These are phyloP conservation scores for Heliconius hortense DNA, from an alignment of 2,888 invertebrate species.

Conservation along the genomic window DNA sequence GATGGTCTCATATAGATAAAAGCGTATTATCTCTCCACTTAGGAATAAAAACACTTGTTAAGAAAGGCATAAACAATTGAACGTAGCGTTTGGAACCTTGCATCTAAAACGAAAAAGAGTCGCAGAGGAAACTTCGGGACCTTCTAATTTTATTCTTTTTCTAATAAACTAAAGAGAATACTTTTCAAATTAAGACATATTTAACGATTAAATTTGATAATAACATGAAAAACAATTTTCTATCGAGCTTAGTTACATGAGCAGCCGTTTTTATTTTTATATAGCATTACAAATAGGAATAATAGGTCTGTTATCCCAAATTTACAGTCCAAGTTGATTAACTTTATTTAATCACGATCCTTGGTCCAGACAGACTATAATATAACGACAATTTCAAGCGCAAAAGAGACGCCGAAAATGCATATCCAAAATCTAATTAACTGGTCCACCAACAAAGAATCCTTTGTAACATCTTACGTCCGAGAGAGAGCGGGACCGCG, in stretches of 20 bases:
- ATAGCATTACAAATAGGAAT: neutral
- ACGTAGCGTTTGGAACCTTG: too few species aligned
- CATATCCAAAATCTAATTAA: conserved; percentile 56
- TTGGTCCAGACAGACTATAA: conserved; percentile 26
- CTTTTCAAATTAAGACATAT: too few species aligned
- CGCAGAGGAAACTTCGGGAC: too few species aligned
- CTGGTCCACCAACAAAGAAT: conserved; percentile 67
- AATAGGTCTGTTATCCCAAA: neutral
- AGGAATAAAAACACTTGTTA: too few species aligned
- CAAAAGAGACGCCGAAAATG: conserved; percentile 46
- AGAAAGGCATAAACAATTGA: too few species aligned
- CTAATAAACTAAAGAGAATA: too few species aligned
- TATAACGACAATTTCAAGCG: conserved; percentile 25
- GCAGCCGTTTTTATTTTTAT: neutral
- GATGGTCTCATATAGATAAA: too few species aligned
- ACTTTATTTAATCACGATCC: conserved; percentile 8
- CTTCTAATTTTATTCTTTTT: too few species aligned
- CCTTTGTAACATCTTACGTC: conserved; percentile 79
- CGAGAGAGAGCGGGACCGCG: conserved; percentile 66
- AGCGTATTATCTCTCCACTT: too few species aligned
- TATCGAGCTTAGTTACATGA: neutral
- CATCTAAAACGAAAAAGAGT: too few species aligned
- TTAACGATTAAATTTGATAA: neutral
- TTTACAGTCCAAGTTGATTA: neutral
- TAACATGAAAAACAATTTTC: too few species aligned